Base-by-base conservation (phyloP, 2,888 invertebrate species). In the Apamea epomidion region DNA sequence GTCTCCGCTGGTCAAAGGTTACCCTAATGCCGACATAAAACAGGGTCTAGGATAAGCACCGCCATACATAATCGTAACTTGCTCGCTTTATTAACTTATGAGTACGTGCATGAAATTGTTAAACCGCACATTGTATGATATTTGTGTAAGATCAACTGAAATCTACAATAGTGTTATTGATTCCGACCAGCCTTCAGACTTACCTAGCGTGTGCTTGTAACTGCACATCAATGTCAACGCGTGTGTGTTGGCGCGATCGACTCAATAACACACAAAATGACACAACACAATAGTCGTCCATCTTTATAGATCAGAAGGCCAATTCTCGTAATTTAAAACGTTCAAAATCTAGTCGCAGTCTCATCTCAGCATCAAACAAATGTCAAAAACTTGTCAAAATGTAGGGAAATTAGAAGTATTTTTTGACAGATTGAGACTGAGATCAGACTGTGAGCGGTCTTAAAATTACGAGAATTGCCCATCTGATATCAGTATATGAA, bases 51-150 rank as follows among this genome's bases (percentile, higher is more conserved):
- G 88, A 86, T 89, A 81, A 87, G 80, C 79, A 76, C 79, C 71
- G 85, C 75, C 77, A 78, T 87, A 87, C 78, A 86, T 86, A 86
- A 86, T 87, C 75, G 88, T 87, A 85, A 87, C 85, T 81, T 42
- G 75, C 65, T 45, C 67, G 64, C 85, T 81, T 86, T 87, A 86
- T 86, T 86, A 87, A 87, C 88, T 84, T 87, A 87, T 76, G 85
- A 87, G 67, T 81, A 86, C 85, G 85, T 86, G 85, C 81, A 76
- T 84, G 81, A 81, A 85, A 76, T 86, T 81, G 78, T 77, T 77
- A 81, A 85, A 45, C 65, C 65, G 65, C 18, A 54, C 60, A 65
- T 64, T 72, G 21, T 42, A 21, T 29, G 74, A 70, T 71, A 71
- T 83, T 85, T 80, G 74, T 85, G 54, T 48, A 12, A 65, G 67